A percentile compares a stretch with the other conserved stretches of the same genome.
Evolutionary conservation across 1,140 invertebrate genomes (phyloP).

Genomic region (Drosophila kikkawai): DNA sequence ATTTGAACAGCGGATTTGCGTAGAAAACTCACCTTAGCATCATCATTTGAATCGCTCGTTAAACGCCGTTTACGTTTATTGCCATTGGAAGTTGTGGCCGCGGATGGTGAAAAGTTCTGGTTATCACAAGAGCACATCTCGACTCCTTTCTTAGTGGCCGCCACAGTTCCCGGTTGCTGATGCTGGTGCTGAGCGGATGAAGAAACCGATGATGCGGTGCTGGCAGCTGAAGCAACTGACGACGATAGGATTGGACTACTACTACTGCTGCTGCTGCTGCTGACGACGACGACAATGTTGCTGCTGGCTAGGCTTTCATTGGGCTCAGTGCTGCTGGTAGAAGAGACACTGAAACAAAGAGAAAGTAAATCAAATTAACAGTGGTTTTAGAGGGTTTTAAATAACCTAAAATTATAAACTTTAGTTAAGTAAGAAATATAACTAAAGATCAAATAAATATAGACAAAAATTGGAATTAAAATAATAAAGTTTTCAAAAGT

Average conservation of each 20-base stretch:
- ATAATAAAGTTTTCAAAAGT: background rate
- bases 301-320: constrained; percentile 41
- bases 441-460: background rate
- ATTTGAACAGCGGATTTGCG: background rate
- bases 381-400: background rate
- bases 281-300: constrained; percentile 36
- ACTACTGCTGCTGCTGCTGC: constrained; percentile 36
- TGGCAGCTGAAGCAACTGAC: constrained; percentile 22
- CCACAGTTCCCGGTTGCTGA: constrained; percentile 10
- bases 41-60: constrained; percentile 50
- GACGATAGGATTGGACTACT: constrained; percentile 13
- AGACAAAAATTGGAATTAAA: background rate
- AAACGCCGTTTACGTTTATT: constrained; percentile 70
- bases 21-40: constrained; percentile 57
- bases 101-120: constrained; percentile 42
- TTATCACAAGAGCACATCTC: constrained; percentile 60
- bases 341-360: constrained; percentile 46
- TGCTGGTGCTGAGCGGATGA: constrained; percentile 7
- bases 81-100: constrained; percentile 35
- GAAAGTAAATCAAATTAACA: constrained; percentile 24
- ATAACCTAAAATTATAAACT: background rate
- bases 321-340: constrained; percentile 59
- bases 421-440: background rate
- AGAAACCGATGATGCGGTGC: constrained; percentile 4
- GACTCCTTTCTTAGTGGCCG: constrained; percentile 8